Percentiles rank a stretch among this genome's conserved stretches.
phyloP scores from a whole-genome alignment of 1,140 invertebrate species.

The Microplitis mediator region DNA sequence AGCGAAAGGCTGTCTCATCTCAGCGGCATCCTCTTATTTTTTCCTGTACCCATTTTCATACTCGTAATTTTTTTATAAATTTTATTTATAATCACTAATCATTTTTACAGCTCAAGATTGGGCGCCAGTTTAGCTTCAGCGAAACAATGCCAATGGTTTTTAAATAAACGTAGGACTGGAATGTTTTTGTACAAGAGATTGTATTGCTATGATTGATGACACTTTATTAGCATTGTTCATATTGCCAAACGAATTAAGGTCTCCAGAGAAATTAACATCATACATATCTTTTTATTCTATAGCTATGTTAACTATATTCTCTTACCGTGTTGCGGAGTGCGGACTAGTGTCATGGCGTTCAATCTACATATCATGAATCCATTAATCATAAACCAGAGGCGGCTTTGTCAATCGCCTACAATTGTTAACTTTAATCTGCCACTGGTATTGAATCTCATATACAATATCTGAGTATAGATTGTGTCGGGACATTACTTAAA shows the following conservation, averaged over 20 bases:
- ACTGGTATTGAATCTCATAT: constrained; percentile 12
- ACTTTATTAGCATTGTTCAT: neutral
- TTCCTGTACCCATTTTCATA: neutral
- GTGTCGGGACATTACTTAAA: neutral
- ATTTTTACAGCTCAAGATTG: neutral
- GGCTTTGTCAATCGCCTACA: neutral
- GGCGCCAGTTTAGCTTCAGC: too few relatives aligned
- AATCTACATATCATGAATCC: neutral
- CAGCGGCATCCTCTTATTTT: constrained; percentile 18
- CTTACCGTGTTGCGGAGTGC: neutral
- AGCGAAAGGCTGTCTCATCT: constrained; percentile 39
- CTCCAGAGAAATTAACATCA: too few relatives aligned
- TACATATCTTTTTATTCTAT: too few relatives aligned
- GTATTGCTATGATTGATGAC: neutral
- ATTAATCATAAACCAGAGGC: neutral
- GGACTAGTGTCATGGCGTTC: neutral
- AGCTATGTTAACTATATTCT: too few relatives aligned
- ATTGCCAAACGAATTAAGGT: neutral
- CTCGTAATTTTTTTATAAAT: neutral
- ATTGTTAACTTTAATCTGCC: neutral
- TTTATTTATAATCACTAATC: neutral
- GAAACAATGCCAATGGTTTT: too few relatives aligned
- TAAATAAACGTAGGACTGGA: neutral
- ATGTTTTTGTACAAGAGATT: neutral
- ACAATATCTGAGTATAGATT: neutral